Base-by-base conservation (phyloP, 1,140 invertebrate genomes). In the Cyclina sinensis region DNA sequence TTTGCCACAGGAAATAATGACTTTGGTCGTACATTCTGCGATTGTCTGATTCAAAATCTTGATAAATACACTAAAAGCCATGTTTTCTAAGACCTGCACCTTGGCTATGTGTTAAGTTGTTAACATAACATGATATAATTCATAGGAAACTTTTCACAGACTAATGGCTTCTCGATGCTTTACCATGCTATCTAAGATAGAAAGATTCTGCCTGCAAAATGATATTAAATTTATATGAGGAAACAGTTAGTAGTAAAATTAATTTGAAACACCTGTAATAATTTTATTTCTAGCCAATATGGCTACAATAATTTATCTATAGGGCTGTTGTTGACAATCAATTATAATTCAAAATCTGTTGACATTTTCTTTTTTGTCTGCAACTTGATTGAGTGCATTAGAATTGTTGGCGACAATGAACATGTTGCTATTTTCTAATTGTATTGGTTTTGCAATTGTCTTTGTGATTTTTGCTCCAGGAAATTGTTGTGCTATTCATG, bases 71-170 rank as follows among this genome's bases (percentile, higher is more conserved):
- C 43, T 7, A 0, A 78, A 30, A 30, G 27, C 74, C 5, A 51
- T 35, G 74, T n/a, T 54, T 78, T 78, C 14, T 30, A 16, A 78
- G 46, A 35, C 48, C 54, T 78, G 11, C 0, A 1, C 24, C 43
- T 7, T 9, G 18, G 24, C n/a, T 78, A 78, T 78, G 46, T 51
- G 74, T 78, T n/a, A n/a, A n/a, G n/a, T n/a, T n/a, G n/a, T n/a
- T 51, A 78, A 54, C 27, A 32, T 78, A 35, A 27, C 43, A 51
- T 78, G 74, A 78, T 78, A 78, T 57, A 78, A 30, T 51, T 35
- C 21, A n/a, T n/a, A 78, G n/a, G 39, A 54, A 78, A 54, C 48
- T 57, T 30, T 30, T 46, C 46, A 78, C 3, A 78, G 46, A 78
- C 43, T 27, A 78, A 78, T 78, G 74, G 74, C 21, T 51, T 78